Base-by-base conservation (phyloP, 2,888 invertebrate species). In the Dynastes tityus region DNA sequence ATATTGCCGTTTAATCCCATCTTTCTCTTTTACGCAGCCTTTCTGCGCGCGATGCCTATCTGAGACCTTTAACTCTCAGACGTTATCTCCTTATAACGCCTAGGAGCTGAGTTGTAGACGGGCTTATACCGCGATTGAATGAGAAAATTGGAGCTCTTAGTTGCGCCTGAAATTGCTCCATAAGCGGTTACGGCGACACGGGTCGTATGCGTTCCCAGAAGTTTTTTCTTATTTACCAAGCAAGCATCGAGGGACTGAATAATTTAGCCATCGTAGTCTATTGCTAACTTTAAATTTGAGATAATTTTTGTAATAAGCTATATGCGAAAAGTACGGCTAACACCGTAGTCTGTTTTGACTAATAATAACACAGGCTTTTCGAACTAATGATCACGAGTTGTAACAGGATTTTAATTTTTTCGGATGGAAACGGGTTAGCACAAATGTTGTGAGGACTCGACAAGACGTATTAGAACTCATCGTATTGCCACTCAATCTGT, bases 61-160 rank as follows among this genome's bases (percentile, higher is more conserved):
- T 58, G 13, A 32, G 55, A 37, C 37, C 37, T 55, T 58, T 58
- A 37, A 22, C 58, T 16, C 37, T 37, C 37, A 71, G 58, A 71
- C 55, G 37, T 32, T 76, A 65, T 76, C 65, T 64, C 37, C 29
- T 76, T 85, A 71, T 71, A 86, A 85, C 86, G 84, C 84, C 83
- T 82, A 84, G n/a, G 16, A 85, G 85, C 85, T 84, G 84, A 86
- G 85, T 84, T 85, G 85, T 85, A 83, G 83, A 80, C 81, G 81
- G 55, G 82, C 84, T 84, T 86, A 85, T 84, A 80, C 83, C 84
- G 83, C 86, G 86, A 87, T 87, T 86, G 87, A 87, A 86, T 86
- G 86, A 83, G 86, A 87, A 87, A 87, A 87, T 87, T 87, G 86
- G 85, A 81, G 83, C 85, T 84, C 83, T 86, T 84, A 83, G 83